Conservation (phyloP, 2,888 invertebrate species). For the Trachelus troglodyta region DNA sequence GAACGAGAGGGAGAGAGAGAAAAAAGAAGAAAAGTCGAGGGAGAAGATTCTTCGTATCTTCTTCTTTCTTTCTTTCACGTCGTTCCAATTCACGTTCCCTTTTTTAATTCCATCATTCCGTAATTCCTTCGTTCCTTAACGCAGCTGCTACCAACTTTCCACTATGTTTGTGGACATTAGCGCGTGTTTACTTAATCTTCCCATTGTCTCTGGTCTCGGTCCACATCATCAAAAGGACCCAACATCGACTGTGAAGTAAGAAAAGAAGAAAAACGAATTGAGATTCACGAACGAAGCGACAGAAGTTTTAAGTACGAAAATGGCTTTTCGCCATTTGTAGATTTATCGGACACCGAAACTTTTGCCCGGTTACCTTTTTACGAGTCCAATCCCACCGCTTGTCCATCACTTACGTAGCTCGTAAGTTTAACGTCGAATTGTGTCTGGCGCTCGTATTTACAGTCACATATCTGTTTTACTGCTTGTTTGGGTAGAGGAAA, state of each 20-base stretch:
- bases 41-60: neutral
- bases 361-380: neutral
- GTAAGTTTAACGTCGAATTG: neutral
- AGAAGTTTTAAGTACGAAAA: neutral
- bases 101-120: neutral
- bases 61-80: neutral
- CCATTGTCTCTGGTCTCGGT: neutral
- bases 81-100: neutral
- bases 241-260: neutral
- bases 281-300: neutral
- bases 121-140: neutral
- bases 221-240: neutral
- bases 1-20: no score
- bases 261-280: neutral
- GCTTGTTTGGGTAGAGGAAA: constrained; percentile 18
- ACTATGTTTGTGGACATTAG: neutral
- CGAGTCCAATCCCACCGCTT: neutral
- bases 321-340: neutral
- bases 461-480: constrained; percentile 43
- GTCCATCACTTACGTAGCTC: neutral
- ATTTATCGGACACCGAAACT: neutral
- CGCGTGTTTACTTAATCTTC: neutral
- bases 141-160: neutral
- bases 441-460: constrained; percentile 33
- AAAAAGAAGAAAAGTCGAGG: neutral